Percentiles rank a stretch among this genome's conserved stretches.
These are phyloP conservation scores for Drosophila sechellia DNA, from an alignment of 1,140 invertebrate species.

Conservation along the genomic window DNA sequence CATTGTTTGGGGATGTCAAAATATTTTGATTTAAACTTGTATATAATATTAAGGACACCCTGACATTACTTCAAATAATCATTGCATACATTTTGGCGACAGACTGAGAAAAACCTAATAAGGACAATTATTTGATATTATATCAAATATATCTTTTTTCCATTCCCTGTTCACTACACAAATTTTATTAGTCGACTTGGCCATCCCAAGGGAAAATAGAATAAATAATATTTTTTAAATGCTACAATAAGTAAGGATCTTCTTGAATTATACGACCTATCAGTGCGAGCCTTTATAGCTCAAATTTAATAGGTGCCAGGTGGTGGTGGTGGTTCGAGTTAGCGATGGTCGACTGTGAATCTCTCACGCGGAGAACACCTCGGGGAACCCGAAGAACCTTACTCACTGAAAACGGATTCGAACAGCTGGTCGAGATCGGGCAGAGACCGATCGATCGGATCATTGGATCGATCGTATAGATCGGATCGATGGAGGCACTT, in stretches of 20 bases:
- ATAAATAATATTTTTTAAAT: neutral
- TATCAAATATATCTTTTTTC: neutral
- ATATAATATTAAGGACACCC: too few species aligned
- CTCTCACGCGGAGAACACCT: constrained; percentile 20
- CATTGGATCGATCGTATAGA: constrained; percentile 24
- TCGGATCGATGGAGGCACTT: constrained; percentile 56
- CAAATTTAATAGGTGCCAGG: neutral
- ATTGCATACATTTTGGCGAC: neutral
- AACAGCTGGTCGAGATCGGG: constrained; percentile 68
- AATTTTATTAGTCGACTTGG: too few species aligned
- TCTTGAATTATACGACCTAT: too few species aligned
- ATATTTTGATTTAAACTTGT: too few species aligned
- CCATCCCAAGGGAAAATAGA: too few species aligned
- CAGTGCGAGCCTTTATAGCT: neutral
- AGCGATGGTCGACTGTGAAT: constrained; percentile 15
- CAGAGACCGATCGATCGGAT: constrained; percentile 31
- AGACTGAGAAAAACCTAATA: neutral
- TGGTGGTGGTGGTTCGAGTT: neutral
- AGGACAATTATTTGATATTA: neutral
- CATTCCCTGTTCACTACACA: too few species aligned
- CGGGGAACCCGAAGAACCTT: constrained; percentile 52
- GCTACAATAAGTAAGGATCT: neutral
- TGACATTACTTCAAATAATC: neutral
- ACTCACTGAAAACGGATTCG: constrained; percentile 74
- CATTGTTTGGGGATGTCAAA: too few species aligned